These are phyloP conservation scores for Micromussa lordhowensis DNA, from an alignment of 92 coral and sea anemone genomes.

Conservation along the genomic window DNA sequence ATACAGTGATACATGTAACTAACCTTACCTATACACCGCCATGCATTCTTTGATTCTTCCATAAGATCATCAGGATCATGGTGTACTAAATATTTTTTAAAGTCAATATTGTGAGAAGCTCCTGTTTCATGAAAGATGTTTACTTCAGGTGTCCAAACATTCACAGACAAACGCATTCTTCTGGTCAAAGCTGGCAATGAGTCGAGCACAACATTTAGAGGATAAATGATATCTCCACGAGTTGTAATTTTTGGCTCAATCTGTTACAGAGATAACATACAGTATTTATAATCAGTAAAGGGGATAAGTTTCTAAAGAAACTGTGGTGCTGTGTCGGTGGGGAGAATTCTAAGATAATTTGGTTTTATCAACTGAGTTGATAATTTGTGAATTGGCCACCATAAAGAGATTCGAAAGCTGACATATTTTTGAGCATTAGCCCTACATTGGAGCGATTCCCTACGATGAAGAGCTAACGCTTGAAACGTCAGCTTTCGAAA, in stretches of 20 bases:
- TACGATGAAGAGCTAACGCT: no score
- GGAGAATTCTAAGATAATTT: no score
- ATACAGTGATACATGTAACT: not conserved
- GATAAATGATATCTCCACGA: constrained; percentile 86
- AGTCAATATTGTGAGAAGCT: constrained; percentile 35
- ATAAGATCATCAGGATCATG: constrained; percentile 80
- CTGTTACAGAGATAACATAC: constrained; percentile 3
- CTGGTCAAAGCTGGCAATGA: constrained; percentile 80
- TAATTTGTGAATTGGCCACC: no score
- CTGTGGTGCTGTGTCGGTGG: no score
- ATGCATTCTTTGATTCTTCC: constrained; percentile 68
- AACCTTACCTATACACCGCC: constrained; percentile 83
- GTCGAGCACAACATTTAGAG: constrained; percentile 78
- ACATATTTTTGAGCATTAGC: no score
- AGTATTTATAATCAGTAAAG: no score
- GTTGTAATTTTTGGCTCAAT: constrained; percentile 69
- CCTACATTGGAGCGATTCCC: no score
- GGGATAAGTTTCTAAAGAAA: no score
- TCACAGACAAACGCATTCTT: constrained; percentile 81
- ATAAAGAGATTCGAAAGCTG: no score
- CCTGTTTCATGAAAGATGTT: constrained; percentile 52
- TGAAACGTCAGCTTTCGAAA: no score
- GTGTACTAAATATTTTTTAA: constrained; percentile 52
- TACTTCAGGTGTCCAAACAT: constrained; percentile 90
- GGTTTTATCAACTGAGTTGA: no score